A percentile compares a stretch with the other conserved stretches of the same genome.
Evolutionary conservation across 2,888 invertebrate genomes (phyloP).

Genomic region (Platycheirus albimanus): DNA sequence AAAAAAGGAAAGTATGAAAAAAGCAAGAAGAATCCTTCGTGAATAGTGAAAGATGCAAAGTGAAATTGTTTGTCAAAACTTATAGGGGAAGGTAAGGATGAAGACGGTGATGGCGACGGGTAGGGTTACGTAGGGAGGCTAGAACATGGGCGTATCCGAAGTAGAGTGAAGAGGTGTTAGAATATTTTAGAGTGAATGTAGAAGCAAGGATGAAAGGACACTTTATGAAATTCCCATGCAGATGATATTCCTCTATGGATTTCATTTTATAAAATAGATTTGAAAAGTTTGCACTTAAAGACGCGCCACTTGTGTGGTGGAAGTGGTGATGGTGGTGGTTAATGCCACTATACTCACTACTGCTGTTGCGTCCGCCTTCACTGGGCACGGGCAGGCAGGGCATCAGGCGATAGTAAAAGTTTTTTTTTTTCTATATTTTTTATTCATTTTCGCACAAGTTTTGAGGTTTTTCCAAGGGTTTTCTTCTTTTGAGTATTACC

Average conservation of each 20-base stretch:
- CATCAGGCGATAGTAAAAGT: constrained; percentile 11
- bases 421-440: constrained; percentile 5
- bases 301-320: constrained; percentile 58
- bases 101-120: background rate
- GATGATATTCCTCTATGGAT: constrained; percentile 73
- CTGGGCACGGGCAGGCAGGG: too few species aligned
- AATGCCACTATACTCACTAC: constrained; percentile 34
- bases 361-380: constrained; percentile 22
- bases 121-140: too few species aligned
- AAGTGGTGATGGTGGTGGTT: too few species aligned
- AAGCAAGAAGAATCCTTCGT: constrained; percentile 29
- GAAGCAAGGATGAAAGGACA: constrained; percentile 56
- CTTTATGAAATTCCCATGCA: constrained; percentile 73
- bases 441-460: constrained; percentile 25
- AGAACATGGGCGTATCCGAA: too few species aligned
- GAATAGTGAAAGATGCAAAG: constrained; percentile 60
- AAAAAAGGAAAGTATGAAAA: background rate
- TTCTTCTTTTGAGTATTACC: constrained; percentile 41
- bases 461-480: constrained; percentile 41
- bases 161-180: constrained; percentile 11
- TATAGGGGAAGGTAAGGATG: constrained; percentile 1
- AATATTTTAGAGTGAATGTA: background rate
- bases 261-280: constrained; percentile 72
- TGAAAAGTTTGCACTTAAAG: constrained; percentile 71
- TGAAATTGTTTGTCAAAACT: constrained; percentile 72